A percentile compares a stretch with the other conserved stretches of the same genome.
Conservation (phyloP, 2,113 vertebrate genomes). For the Lamprologus ornatipinnis region DNA sequence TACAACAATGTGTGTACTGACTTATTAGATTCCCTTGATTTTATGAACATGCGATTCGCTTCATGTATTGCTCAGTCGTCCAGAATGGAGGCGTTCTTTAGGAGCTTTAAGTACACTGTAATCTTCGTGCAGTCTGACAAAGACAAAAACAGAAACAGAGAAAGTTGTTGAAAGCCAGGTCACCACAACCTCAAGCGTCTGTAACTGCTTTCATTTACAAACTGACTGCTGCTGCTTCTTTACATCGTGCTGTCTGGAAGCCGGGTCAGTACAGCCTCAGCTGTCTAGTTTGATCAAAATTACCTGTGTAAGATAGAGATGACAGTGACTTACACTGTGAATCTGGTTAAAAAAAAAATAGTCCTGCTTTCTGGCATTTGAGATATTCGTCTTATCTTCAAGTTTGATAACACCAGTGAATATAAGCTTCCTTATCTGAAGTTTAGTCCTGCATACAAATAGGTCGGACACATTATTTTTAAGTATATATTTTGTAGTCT, state of each 20-base stretch:
- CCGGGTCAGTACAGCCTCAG: background rate
- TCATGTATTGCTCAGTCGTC: background rate
- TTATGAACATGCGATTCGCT: background rate
- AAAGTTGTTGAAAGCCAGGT: background rate
- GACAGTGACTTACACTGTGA: background rate
- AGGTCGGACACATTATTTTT: background rate
- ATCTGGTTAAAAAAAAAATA: background rate
- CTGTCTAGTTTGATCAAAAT: background rate
- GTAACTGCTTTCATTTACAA: background rate
- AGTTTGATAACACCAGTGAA: background rate
- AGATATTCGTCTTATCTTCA: background rate
- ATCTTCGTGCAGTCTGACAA: background rate
- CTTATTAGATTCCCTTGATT: background rate
- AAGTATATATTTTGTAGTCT: background rate
- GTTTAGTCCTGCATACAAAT: background rate
- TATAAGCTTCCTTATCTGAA: background rate
- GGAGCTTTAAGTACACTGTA: background rate
- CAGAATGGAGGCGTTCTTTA: background rate
- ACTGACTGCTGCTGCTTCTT: background rate
- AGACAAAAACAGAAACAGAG: background rate
- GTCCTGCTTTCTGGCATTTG: background rate
- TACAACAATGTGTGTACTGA: background rate
- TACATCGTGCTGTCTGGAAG: background rate
- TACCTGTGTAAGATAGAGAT: background rate
- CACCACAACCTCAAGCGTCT: background rate